These are phyloP conservation scores for Empidonax alnorum DNA, from an alignment of 2,113 vertebrate genomes.

Conservation along the genomic window DNA sequence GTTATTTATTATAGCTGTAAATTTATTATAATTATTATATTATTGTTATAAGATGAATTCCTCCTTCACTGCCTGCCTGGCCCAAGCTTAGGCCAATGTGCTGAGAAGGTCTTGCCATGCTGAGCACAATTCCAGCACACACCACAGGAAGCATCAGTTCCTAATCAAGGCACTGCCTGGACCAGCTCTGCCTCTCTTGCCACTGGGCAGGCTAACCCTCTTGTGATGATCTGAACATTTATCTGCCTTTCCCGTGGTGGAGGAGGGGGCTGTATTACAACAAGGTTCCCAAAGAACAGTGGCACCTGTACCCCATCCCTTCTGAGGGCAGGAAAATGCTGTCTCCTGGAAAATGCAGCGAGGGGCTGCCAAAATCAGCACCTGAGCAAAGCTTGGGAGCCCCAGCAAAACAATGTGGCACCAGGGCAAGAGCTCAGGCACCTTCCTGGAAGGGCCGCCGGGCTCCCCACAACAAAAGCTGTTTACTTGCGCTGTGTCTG, in stretches of 20 bases:
- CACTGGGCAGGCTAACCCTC: fast-evolving
- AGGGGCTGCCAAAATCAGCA: neutral
- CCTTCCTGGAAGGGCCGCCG: neutral
- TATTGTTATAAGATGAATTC: neutral
- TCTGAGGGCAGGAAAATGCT: neutral
- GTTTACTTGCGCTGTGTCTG: neutral
- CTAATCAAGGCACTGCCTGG: neutral
- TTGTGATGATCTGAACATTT: neutral
- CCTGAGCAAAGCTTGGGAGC: neutral
- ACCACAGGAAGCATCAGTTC: neutral
- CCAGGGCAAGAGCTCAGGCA: neutral
- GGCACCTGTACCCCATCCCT: neutral
- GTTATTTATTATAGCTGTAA: neutral
- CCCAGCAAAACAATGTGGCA: neutral
- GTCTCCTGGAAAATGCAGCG: fast-evolving
- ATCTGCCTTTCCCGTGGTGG: neutral
- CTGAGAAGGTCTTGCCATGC: neutral
- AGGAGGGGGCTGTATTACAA: neutral
- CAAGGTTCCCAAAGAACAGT: neutral
- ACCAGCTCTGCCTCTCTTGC: neutral
- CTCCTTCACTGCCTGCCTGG: neutral
- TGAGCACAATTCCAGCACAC: neutral
- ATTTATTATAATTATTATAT: neutral
- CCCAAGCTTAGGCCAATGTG: neutral
- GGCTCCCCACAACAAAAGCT: neutral